Base-by-base conservation (phyloP, 30 jellyfish, hydroid and myxozoan genomes). In the Aurelia coerulea region DNA sequence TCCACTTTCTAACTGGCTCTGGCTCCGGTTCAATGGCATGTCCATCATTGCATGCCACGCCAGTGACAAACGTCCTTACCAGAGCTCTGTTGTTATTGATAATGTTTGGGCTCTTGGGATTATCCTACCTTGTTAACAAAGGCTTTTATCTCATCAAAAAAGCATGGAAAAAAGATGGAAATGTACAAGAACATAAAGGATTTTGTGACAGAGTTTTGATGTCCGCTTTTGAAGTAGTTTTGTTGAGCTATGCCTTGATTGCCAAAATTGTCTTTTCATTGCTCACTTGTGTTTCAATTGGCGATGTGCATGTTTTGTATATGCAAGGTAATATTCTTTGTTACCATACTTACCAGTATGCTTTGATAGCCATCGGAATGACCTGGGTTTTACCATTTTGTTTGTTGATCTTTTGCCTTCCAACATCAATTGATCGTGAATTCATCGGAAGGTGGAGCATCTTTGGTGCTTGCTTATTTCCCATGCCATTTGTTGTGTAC, bases 341-440 rank as follows among this genome's bases (percentile, higher is more conserved):
- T 54, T 74, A 51, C 74, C 54, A n/a, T 32, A 58, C 23, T 9
- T 74, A 72, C 73, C 85, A 74, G 46, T 74, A 74, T 37, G 73
- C 17, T n/a, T 6, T 74, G 34, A 53, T 74, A 33, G 85, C 59
- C 2, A 13, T 74, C 4, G 74, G 73, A 2, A 17, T 53, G 3
- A 14, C 32, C 5, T 74, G 85, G 85, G 85, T 58, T 3, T 4
- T 53, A 19, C 85, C 85, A n/a, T 74, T 51, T 23, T 74, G 74
- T 32, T 10, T 54, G 2, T 74, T 74, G n/a, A 31, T 74, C 0
- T 58, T 74, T n/a, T 52, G 50, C 34, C 73, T 58, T 8, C 73
- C 85, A 51, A n/a, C 62, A 35, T 32, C 59, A 7, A 14, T 74
- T 17, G 12, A 13, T 11, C 19, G 11, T 11, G 33, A 56, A 32